Percentiles rank a stretch among this genome's conserved stretches.
Conservation (phyloP, 1,140 invertebrate genomes). For the Aphis gossypii region DNA sequence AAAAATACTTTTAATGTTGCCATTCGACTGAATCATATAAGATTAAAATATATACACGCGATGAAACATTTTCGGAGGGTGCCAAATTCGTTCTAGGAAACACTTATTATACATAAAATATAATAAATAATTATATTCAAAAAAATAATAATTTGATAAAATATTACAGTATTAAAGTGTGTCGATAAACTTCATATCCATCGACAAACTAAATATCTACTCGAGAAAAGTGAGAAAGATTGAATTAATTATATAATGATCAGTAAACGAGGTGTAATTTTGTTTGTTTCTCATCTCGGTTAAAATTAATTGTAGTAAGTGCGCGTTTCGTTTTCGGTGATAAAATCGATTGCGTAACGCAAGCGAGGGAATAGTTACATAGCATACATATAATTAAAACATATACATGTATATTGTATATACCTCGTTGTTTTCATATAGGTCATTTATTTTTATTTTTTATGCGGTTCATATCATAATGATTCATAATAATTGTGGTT, state of each 20-base stretch:
- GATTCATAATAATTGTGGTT: not conserved
- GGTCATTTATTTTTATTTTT: not conserved
- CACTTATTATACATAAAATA: not conserved
- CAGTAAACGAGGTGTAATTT: not conserved
- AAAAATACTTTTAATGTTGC: slow-evolving; percentile 17
- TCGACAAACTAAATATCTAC: not conserved
- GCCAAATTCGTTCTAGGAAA: not conserved
- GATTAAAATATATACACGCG: not conserved
- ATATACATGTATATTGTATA: not conserved
- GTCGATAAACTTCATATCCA: not conserved
- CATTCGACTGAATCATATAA: slow-evolving; percentile 4
- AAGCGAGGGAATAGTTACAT: not conserved
- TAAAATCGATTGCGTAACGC: slow-evolving; percentile 1
- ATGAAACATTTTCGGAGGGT: not conserved
- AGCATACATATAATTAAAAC: not conserved
- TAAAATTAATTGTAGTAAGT: not conserved
- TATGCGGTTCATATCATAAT: not conserved
- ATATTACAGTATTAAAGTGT: not conserved
- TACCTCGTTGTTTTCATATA: not conserved
- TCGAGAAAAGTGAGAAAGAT: not conserved
- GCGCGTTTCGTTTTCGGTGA: not conserved
- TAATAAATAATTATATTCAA: not conserved
- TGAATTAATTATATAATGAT: slow-evolving; percentile 13
- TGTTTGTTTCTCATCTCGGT: not conserved
- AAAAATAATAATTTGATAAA: not conserved